Conservation (phyloP, 1,140 invertebrate genomes). For the Ceratina calcarata region DNA sequence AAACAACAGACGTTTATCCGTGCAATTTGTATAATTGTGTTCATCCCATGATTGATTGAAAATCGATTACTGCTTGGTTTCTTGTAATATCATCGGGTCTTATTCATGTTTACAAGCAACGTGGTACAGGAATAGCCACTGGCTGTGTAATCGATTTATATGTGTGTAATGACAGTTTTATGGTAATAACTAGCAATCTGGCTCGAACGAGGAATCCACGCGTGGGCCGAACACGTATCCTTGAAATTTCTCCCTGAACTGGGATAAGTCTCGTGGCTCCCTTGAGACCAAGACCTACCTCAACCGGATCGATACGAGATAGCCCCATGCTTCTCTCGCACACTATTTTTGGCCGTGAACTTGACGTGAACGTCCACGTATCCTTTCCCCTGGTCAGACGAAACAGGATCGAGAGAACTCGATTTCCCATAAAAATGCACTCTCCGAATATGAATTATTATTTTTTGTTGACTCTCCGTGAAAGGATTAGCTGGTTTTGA, state of each 20-base stretch:
- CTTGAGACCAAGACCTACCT: constrained; percentile 75
- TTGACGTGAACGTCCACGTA: constrained; percentile 38
- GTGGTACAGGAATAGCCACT: background rate
- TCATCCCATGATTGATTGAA: no score
- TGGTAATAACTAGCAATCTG: background rate
- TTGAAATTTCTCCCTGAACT: constrained; percentile 78
- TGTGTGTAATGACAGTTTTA: background rate
- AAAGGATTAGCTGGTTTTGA: no score
- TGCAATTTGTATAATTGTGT: background rate
- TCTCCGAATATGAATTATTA: background rate
- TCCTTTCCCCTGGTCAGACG: constrained; percentile 15
- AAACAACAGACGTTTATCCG: background rate
- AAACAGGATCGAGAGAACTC: no score
- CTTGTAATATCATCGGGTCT: no score
- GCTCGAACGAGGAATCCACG: background rate
- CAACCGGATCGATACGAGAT: constrained; percentile 77
- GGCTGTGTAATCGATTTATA: background rate
- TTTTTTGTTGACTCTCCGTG: no score
- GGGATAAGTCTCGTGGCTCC: constrained; percentile 75
- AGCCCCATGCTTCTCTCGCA: constrained; percentile 63
- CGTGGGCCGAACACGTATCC: constrained; percentile 65
- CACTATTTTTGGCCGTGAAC: constrained; percentile 64
- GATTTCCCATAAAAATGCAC: no score
- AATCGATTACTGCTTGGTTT: no score
- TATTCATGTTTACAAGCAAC: no score